These are phyloP conservation scores for Spongilla lacustris DNA, from an alignment of 37 sponge, comb jelly and placozoan species.

Conservation along the genomic window DNA sequence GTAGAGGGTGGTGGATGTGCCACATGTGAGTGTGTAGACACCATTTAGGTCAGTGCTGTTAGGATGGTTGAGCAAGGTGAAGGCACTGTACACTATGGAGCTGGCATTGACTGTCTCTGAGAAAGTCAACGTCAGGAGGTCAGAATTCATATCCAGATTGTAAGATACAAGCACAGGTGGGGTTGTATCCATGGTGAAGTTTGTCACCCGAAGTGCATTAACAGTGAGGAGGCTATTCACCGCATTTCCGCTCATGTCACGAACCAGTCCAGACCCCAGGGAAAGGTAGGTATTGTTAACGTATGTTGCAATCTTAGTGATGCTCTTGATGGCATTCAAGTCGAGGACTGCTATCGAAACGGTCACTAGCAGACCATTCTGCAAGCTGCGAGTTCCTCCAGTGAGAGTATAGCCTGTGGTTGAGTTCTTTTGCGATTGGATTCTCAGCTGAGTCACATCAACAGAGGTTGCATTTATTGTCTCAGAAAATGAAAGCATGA, in stretches of 20 bases:
- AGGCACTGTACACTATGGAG: constrained; percentile 43
- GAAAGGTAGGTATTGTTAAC: constrained; percentile 72
- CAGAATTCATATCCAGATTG: constrained; percentile 81
- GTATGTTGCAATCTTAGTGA: constrained; percentile 80
- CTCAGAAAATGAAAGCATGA: constrained; percentile 81
- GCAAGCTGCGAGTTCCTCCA: constrained; percentile 62
- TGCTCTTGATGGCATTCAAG: constrained; percentile 87
- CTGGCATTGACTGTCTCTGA: constrained; percentile 85
- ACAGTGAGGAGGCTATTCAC: constrained; percentile 22
- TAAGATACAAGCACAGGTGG: constrained; percentile 72
- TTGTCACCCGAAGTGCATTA: constrained; percentile 41
- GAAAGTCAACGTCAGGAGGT: constrained; percentile 69
- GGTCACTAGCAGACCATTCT: constrained; percentile 41
- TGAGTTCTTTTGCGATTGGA: constrained; percentile 70
- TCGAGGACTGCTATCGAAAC: constrained; percentile 75
- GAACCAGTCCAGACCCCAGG: constrained; percentile 46
- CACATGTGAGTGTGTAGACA: constrained; percentile 48
- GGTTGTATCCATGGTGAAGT: constrained; percentile 70
- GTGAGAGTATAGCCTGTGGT: constrained; percentile 66
- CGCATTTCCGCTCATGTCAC: constrained; percentile 83
- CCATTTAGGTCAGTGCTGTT: constrained; percentile 37
- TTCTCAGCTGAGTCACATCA: constrained; percentile 59
- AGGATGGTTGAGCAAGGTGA: constrained; percentile 57
- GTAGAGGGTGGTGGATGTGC: constrained; percentile 22
- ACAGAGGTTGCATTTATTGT: constrained; percentile 82